These are phyloP conservation scores for Epinotia demarniana DNA, from an alignment of 2,888 invertebrate species.

Conservation along the genomic window DNA sequence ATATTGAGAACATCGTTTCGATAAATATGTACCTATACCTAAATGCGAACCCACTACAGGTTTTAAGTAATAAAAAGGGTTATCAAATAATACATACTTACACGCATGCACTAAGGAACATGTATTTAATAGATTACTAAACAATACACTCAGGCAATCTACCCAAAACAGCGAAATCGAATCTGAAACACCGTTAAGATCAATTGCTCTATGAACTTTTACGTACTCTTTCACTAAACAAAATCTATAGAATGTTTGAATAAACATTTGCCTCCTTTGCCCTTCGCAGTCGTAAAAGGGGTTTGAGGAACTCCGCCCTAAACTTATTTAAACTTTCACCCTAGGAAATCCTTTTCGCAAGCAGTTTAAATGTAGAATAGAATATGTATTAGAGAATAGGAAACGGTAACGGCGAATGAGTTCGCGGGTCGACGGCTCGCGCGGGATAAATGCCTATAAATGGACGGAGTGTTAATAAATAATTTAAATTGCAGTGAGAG, in stretches of 20 bases:
- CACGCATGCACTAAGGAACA: not conserved
- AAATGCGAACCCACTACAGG: too few species aligned
- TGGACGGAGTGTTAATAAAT: conserved; percentile 40
- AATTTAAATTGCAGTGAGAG: conserved; percentile 25
- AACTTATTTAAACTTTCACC: conserved; percentile 84
- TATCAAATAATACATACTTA: too few species aligned
- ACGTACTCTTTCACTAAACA: conserved; percentile 61
- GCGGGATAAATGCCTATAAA: conserved; percentile 53
- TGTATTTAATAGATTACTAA: not conserved
- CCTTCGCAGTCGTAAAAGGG: conserved; percentile 82
- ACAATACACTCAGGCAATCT: not conserved
- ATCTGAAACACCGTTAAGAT: conserved; percentile 32
- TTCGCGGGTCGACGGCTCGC: conserved; percentile 62
- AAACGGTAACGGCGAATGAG: conserved; percentile 63
- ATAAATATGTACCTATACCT: too few species aligned
- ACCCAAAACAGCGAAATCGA: conserved; percentile 5
- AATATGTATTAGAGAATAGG: conserved; percentile 76
- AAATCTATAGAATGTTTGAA: conserved; percentile 82
- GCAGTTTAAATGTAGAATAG: conserved; percentile 79
- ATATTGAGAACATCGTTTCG: too few species aligned
- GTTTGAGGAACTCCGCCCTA: conserved; percentile 77
- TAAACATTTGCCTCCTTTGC: conserved; percentile 82
- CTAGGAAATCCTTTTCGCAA: conserved; percentile 81
- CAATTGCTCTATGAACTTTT: conserved; percentile 44
- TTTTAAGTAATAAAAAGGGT: too few species aligned